A percentile compares a stretch with the other conserved stretches of the same genome.
Conservation (phyloP, 2,888 invertebrate species). For the Notocelia uddmanniana region DNA sequence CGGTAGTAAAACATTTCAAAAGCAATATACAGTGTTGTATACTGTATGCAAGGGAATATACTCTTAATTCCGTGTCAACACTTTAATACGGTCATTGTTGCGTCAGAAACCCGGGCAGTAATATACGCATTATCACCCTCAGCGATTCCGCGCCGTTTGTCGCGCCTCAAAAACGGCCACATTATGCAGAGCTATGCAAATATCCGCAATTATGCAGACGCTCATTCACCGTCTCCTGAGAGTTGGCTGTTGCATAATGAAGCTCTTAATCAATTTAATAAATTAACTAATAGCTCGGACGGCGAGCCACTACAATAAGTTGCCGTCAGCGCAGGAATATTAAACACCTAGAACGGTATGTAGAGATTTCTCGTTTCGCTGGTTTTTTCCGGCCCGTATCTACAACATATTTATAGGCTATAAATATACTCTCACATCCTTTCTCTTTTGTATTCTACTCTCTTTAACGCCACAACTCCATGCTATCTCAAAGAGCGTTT, state of each 20-base stretch:
- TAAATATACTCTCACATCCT: too few species aligned
- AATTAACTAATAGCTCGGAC: constrained; percentile 9
- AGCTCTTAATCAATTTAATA: constrained; percentile 11
- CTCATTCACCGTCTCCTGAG: neutral
- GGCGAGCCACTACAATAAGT: neutral
- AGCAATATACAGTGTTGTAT: too few species aligned
- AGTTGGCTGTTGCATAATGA: constrained; percentile 11
- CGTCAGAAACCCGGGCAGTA: neutral
- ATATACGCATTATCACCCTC: neutral
- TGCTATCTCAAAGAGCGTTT: too few species aligned
- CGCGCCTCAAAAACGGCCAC: constrained; percentile 19
- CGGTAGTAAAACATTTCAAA: too few species aligned
- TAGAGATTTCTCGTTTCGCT: neutral
- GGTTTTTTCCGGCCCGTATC: too few species aligned
- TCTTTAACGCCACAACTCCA: too few species aligned
- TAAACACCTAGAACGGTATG: neutral
- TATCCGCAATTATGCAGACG: constrained; percentile 9
- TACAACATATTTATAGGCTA: too few species aligned
- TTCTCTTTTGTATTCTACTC: too few species aligned
- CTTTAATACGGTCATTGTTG: neutral
- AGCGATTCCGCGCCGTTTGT: constrained; percentile 5
- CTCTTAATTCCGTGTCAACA: neutral
- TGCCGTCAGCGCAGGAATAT: neutral
- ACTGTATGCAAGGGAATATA: neutral
- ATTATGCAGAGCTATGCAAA: constrained; percentile 25